Evolutionary conservation across 1,140 invertebrate genomes (phyloP).

Genomic region (Asobara japonica): DNA sequence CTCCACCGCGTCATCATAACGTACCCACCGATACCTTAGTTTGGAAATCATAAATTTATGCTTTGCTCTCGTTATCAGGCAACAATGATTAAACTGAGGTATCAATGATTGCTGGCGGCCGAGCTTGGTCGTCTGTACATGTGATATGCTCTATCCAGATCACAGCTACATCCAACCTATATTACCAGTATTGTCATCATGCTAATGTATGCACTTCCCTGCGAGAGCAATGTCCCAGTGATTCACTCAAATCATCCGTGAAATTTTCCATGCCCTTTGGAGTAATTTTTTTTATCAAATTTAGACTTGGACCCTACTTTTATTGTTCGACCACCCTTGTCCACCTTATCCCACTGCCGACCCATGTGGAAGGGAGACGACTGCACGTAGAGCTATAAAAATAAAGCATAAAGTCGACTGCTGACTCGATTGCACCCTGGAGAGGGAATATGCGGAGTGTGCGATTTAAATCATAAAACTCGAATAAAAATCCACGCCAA

Average conservation of each 20-base stretch:
- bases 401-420: conserved; percentile 62
- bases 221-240: not conserved
- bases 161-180: not conserved
- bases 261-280: not conserved
- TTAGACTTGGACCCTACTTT: not conserved
- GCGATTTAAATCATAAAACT: conserved; percentile 65
- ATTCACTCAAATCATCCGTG: not conserved
- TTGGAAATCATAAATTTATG: conserved; percentile 61
- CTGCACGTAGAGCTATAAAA: conserved; percentile 57
- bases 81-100: conserved; percentile 46
- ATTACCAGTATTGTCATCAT: not conserved
- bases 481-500: conserved; percentile 52
- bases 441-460: conserved; percentile 52
- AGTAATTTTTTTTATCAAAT: not conserved
- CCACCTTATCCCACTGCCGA: not conserved
- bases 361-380: not conserved
- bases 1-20: conserved; percentile 39
- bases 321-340: not conserved
- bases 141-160: not conserved
- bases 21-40: conserved; percentile 46
- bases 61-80: conserved; percentile 55
- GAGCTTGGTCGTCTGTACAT: not conserved
- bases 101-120: conserved; percentile 15
- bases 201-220: not conserved
- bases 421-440: conserved; percentile 55